Evolutionary conservation across 2,888 invertebrate species (phyloP).

Genomic region (Apamea sordens): DNA sequence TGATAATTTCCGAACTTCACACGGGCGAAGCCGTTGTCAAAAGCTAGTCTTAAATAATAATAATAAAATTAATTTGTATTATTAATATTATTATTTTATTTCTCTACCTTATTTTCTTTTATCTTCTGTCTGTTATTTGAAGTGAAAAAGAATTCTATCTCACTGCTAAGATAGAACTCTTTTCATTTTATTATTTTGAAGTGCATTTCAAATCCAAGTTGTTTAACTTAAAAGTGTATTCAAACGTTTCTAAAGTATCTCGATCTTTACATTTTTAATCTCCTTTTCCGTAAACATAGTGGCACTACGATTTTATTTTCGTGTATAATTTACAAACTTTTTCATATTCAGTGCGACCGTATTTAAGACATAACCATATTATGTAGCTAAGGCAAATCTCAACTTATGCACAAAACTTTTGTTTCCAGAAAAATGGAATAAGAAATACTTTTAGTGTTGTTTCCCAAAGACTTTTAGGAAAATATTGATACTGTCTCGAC

Average conservation of each 20-base stretch:
- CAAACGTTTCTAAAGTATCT: constrained; percentile 23
- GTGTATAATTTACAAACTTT: constrained; percentile 35
- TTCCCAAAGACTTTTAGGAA: constrained; percentile 50
- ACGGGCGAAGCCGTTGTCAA: neutral
- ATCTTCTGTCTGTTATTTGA: neutral
- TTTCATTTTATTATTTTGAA: neutral
- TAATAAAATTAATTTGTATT: no score
- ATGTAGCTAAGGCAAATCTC: constrained; percentile 30
- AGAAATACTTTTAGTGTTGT: constrained; percentile 55
- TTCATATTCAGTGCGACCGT: constrained; percentile 23
- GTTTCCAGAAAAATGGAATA: constrained; percentile 45
- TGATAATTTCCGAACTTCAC: neutral
- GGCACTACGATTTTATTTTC: constrained; percentile 39
- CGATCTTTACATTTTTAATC: constrained; percentile 24
- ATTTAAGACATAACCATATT: constrained; percentile 43
- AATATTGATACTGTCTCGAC: constrained; percentile 60
- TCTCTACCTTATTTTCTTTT: no score
- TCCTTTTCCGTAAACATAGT: constrained; percentile 5
- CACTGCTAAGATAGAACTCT: neutral
- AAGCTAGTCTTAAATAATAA: neutral
- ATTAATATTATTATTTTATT: no score
- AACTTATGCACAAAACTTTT: constrained; percentile 53
- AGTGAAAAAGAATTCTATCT: neutral
- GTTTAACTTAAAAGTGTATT: neutral
- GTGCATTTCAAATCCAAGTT: constrained; percentile 13